Conservation (phyloP, 2,888 invertebrate species). For the Hetaerina titia region DNA sequence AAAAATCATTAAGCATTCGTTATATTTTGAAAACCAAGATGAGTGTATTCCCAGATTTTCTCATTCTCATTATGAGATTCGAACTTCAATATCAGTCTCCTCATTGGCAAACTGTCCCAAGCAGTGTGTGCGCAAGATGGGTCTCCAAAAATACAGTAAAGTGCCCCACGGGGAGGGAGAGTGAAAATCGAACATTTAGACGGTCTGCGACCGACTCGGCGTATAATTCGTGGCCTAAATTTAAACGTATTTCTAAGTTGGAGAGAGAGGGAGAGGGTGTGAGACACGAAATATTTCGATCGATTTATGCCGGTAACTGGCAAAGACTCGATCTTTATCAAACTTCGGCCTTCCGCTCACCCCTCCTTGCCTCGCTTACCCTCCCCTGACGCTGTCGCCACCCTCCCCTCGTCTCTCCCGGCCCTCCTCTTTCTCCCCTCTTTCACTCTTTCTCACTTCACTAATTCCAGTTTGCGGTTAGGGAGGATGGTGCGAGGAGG, state of each 20-base stretch:
- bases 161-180: too few species aligned
- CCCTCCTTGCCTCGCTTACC: background rate
- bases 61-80: too few species aligned
- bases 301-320: background rate
- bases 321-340: conserved; percentile 3
- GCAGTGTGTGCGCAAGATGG: too few species aligned
- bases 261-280: background rate
- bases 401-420: background rate
- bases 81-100: too few species aligned
- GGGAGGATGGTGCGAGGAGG: too few species aligned
- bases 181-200: too few species aligned
- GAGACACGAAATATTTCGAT: background rate
- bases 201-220: background rate
- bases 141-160: too few species aligned
- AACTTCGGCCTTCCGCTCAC: background rate
- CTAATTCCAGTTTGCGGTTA: background rate
- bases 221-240: conserved; percentile 11
- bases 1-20: too few species aligned
- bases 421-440: background rate
- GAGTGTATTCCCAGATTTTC: too few species aligned
- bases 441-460: background rate
- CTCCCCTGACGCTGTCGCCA: background rate
- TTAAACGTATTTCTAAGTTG: background rate
- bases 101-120: too few species aligned
- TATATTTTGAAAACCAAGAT: too few species aligned